Base-by-base conservation (phyloP, 2,797 vertebrate species). In the Poecilia picta region DNA sequence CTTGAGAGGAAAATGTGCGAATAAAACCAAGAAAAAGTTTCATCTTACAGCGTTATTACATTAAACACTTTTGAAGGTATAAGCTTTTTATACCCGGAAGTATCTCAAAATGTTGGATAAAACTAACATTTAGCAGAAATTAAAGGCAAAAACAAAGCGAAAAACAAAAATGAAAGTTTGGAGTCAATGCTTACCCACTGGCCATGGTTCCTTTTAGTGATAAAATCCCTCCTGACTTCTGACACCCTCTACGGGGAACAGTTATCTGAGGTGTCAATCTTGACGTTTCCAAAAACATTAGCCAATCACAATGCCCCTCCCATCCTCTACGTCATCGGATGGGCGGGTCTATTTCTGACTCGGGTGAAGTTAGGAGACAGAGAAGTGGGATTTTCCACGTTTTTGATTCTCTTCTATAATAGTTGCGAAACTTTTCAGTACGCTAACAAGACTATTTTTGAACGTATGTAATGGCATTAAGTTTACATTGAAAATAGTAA, bases 141-240 rank as follows among this genome's bases (percentile, higher is more conserved):
- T 53, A 2, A 46, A 25, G 8, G 2, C 0, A 36, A 36, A 49
- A 47, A 0, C 36, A 1, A 23, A 71, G 1, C 28, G 46, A 36
- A 25, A 0, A 10, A 20, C 6, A 4, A 0, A 18, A 71, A 28
- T 0, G 15, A 0, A 64, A 39, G 1, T 51, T 6, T 4, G 11
- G 33, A 2, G 53, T 10, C 0, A 31, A n/a, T 1, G 41, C 93
- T 88, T 78, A 93, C 94, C 92, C 36, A 5, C 49, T 85, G 0
- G 92, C 84, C 93, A 95, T 94, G 80, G 8, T 78, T 83, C 31
- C n/a, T 74, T 15, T 77, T 8, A 53, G 62, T 23, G 59, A 1
- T n/a, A 74, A 66, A 59, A 0, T 28, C 8, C 0, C 3, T 55
- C 8, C 25, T 33, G 13, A 51, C 72, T 80, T 36, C 5, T 78